Evolutionary conservation across 1,140 invertebrate genomes (phyloP), one percentile per base, ranked within the genome.

Genomic region (Ladona fulva): DNA sequence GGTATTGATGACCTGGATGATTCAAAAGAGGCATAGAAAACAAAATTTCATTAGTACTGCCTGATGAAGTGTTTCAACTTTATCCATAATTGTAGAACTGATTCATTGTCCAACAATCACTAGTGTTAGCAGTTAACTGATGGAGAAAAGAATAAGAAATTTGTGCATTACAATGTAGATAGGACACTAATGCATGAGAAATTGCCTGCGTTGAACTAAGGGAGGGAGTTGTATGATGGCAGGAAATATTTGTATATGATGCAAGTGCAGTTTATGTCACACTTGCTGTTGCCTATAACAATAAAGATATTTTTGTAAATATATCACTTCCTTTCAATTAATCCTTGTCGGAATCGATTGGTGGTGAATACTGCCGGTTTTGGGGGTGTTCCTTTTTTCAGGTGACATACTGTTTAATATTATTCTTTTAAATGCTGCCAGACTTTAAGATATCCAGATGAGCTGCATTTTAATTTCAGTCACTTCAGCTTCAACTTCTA

Each of bases 201-300:
- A 22, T 66, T 66, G 12, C 52, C 52, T 66, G 52, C 52, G 14
- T 66, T 66, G 52, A 66, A 66, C 52, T 19, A 66, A 66, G 14
- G 52, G 52, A 66, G 52, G 52, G 52, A 66, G 52, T 66, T 66
- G 16, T 22, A 16, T 6, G 52, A 66, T 66, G n/a, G 52, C 52
- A 66, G 52, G 29, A 66, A 66, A 66, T 66, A 66, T 66, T 66
- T 66, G 52, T 66, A 66, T 66, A 66, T 66, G 14, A 12, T 66
- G 52, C 52, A 66, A 66, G 52, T 66, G 52, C 52, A 66, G 14
- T 66, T 66, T 66, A 66, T 66, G 52, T 66, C 52, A 6, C 52
- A 19, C 52, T 66, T 66, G 52, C 52, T 66, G 52, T 66, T 66
- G 52, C 52, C 52, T 66, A 66, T 66, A 66, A 66, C 52, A 66